phyloP scores from a whole-genome alignment of 2,888 invertebrate genomes.

The Smittia aterrima region DNA sequence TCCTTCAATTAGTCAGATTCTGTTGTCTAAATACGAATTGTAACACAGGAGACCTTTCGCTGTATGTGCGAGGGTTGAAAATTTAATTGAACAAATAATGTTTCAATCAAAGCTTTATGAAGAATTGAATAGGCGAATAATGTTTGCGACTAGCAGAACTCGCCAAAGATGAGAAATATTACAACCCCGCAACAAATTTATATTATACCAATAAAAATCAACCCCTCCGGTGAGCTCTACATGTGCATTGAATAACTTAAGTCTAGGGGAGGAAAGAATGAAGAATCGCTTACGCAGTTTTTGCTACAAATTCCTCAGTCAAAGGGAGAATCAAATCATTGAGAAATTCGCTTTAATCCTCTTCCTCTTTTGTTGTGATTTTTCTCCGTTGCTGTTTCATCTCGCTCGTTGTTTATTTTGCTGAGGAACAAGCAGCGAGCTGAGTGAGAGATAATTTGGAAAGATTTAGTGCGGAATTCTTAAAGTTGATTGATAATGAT shows the following conservation, averaged over 20 bases:
- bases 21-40: background rate
- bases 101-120: slow-evolving; percentile 14
- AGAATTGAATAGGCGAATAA: slow-evolving; percentile 18
- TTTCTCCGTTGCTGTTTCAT: slow-evolving; percentile 7
- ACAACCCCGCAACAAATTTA: slow-evolving; percentile 35
- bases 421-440: background rate
- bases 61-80: slow-evolving; percentile 2
- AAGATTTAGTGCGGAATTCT: too few relatives aligned
- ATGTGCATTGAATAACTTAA: slow-evolving; percentile 40
- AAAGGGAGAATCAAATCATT: slow-evolving; percentile 26
- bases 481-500: too few relatives aligned
- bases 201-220: slow-evolving; percentile 33
- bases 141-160: background rate
- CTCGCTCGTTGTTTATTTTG: background rate
- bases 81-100: slow-evolving; percentile 39
- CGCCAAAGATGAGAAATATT: background rate
- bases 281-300: background rate
- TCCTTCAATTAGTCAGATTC: slow-evolving; percentile 33
- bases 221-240: slow-evolving; percentile 27
- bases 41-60: background rate
- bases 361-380: slow-evolving; percentile 36
- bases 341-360: slow-evolving; percentile 38
- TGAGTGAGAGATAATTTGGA: too few relatives aligned
- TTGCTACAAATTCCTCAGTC: background rate
- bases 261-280: slow-evolving; percentile 23